These are phyloP conservation scores for Lucilia cuprina DNA, from an alignment of 1,140 invertebrate genomes.

Conservation along the genomic window DNA sequence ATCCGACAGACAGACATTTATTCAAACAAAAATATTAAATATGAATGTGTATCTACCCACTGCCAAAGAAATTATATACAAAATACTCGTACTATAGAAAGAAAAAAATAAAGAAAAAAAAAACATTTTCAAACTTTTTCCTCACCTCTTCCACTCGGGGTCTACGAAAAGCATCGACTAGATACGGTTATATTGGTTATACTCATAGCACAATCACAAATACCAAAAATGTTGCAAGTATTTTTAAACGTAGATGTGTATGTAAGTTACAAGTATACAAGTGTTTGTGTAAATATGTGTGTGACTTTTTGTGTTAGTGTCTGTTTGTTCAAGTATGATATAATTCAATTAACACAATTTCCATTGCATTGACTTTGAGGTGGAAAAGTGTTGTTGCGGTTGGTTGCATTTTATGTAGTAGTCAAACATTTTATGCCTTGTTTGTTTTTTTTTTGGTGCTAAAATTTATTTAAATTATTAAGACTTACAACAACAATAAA, in stretches of 20 bases:
- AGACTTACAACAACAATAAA: background rate
- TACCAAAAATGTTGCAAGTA: background rate
- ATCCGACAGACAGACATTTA: background rate
- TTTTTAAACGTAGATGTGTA: background rate
- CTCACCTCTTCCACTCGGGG: too few relatives aligned
- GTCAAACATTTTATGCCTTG: conserved; percentile 5
- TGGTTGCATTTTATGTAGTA: conserved; percentile 16
- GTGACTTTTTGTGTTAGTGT: background rate
- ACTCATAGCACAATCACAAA: background rate
- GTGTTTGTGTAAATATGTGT: background rate
- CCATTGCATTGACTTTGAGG: conserved; percentile 34
- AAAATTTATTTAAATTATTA: conserved; percentile 12
- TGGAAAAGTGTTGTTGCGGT: conserved; percentile 18
- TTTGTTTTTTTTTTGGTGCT: background rate
- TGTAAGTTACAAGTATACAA: background rate
- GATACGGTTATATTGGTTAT: too few relatives aligned
- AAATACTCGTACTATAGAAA: too few relatives aligned
- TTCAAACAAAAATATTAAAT: background rate
- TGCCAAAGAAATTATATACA: too few relatives aligned
- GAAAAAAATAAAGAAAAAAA: too few relatives aligned
- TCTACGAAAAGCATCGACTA: too few relatives aligned
- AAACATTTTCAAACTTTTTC: too few relatives aligned
- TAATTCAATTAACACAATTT: conserved; percentile 38
- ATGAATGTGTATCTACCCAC: background rate
- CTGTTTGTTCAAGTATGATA: conserved; percentile 22